Percentiles rank a stretch among this genome's conserved stretches.
Evolutionary conservation across 2,797 vertebrate species (phyloP).

Genomic region (Prionace glauca): DNA sequence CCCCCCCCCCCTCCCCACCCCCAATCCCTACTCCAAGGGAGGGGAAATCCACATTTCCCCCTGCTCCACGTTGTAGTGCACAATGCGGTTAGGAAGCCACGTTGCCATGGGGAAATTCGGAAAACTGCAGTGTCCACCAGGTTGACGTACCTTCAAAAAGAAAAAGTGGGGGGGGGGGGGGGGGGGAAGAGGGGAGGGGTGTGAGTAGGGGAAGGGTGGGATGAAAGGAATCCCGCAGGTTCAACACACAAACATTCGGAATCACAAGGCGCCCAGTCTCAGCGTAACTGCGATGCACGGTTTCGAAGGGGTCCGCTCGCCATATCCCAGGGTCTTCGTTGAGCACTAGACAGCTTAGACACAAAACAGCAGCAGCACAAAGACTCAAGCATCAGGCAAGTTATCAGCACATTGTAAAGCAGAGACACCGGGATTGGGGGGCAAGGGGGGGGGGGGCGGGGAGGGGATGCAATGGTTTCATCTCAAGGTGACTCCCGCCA

Average conservation of each 20-base stretch:
- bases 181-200: conserved; percentile 29
- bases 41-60: too few species aligned
- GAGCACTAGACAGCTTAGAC: too few species aligned
- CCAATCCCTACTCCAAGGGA: not conserved
- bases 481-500: not conserved
- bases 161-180: too few species aligned
- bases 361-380: conserved; percentile 22
- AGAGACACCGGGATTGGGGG: not conserved
- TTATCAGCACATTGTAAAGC: conserved; percentile 21
- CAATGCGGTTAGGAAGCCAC: not conserved
- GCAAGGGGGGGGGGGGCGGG: too few species aligned
- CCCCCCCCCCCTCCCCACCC: rapidly evolving
- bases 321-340: not conserved
- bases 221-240: not conserved
- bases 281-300: not conserved
- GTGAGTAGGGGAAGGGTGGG: not conserved
- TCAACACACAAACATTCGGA: not conserved
- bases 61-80: not conserved
- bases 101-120: not conserved
- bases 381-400: conserved; percentile 9
- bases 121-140: conserved; percentile 43
- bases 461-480: conserved; percentile 20
- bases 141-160: conserved; percentile 45
- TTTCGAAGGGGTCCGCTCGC: not conserved
- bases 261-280: not conserved